Base-by-base conservation (phyloP, 2,113 vertebrate species). In the Melospiza georgiana region DNA sequence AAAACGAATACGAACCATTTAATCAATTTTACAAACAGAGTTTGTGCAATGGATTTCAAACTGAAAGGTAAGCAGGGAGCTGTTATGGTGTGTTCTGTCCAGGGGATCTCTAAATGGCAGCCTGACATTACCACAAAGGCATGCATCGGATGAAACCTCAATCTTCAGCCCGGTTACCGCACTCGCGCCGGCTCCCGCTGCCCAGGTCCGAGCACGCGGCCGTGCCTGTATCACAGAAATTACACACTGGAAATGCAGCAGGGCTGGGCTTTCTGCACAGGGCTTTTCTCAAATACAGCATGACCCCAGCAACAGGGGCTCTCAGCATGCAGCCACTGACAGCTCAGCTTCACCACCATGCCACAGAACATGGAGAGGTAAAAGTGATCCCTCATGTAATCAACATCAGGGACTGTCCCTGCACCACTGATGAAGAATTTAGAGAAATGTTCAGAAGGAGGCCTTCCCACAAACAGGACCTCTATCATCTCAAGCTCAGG, bases 61-160 rank as follows among this genome's bases (percentile, higher is more conserved):
- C 16, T 91, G 96, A 92, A 94, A 80, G 96, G 94, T 84, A 97
- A 97, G 95, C 75, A 74, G 90, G 78, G 94, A 97, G 94, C 95
- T 84, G 96, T 93, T 96, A 66, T 77, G 96, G 73, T 93, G 80
- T 71, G 65, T 21, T 80, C 84, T 62, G 65, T 58, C 41, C 79
- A 96, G 17, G 95, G 87, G 92, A 92, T 93, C 96, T 95, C 94
- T 94, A 96, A 96, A 96, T 75, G 88, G 95, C 92, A 96, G 88
- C 73, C 86, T 95, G 95, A 95, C 94, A 93, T 92, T 93, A 96
- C 48, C 92, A 94, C 66, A 95, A 94, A 92, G 95, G 95, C 30
- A 97, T 96, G 94, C 92, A 95, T 81, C 78, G 93, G 92, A 84
- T 95, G 94, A 96, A 94, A 94, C 84, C 92, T 89, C 94, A 90